Evolutionary conservation across 23 tunicate genomes (phyloP), one percentile per base, ranked within the genome.

Genomic region (Halocynthia roretzi): DNA sequence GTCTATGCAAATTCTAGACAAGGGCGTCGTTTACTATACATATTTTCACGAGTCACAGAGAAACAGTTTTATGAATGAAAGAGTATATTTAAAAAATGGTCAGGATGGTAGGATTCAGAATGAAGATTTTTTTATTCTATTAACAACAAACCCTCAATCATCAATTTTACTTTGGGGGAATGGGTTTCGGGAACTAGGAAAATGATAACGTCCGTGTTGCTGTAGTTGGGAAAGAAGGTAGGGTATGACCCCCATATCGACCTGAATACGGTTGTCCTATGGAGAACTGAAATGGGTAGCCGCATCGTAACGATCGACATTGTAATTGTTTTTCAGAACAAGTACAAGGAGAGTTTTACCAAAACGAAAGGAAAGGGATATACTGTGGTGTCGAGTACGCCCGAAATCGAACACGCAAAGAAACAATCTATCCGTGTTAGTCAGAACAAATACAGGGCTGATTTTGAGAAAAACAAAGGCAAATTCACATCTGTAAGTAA

Each of bases 391-490:
- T 54, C 78, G 8, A 66, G 68, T 14, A 91, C 97, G 6, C 97
- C 97, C 44, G 77, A 72, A 70, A 40, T 91, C 23, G 91, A 91
- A 23, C 83, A 85, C 50, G 97, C 80, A 6, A 91, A 85, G 56
- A 66, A 67, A 55, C 86, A 81, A 67, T 87, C 87, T 62, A 61
- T 54, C 7, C 77, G 89, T 17, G 77, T 85, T 21, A 91, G 97
- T 76, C 90, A 85, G 67, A 81, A 62, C 15, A 71, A 85, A 54
- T 91, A 91, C 80, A 91, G 76, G 61, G 80, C 93, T 54, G 97
- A 91, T 6, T 91, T 91, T 68, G 97, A 91, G 60, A 91, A 85
- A 72, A 85, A 85, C 83, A 91, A 85, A 67, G 84, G 87, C 2
- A 91, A 91, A 58, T 91, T 91, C 61, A 91, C 97, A n/a, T 77